Evolutionary conservation across 2,888 invertebrate species (phyloP).

Genomic region (Pollenia amentaria): DNA sequence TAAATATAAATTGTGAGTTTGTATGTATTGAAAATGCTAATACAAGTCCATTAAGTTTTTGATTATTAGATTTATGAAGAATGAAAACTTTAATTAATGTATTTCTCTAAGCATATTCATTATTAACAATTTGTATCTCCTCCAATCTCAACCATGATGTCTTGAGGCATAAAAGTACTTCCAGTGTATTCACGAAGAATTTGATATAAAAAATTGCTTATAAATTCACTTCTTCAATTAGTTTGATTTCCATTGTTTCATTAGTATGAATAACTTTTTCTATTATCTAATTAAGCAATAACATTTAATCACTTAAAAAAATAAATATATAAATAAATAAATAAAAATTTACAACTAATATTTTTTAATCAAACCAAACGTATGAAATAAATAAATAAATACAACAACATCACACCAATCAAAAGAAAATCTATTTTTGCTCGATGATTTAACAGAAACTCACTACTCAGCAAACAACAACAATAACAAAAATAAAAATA

Average conservation of each 20-base stretch:
- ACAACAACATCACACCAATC: constrained; percentile 34
- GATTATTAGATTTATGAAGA: too few relatives aligned
- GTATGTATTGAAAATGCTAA: too few relatives aligned
- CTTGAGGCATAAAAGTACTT: too few relatives aligned
- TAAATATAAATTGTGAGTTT: too few relatives aligned
- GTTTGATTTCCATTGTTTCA: constrained; percentile 19
- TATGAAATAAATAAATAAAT: constrained; percentile 16
- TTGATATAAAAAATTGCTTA: background rate
- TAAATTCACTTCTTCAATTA: background rate
- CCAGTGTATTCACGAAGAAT: background rate
- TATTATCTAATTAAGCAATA: constrained; percentile 21
- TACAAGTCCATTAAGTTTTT: too few relatives aligned
- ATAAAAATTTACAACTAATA: constrained; percentile 43
- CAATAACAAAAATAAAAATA: background rate
- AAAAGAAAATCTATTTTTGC: constrained; percentile 67
- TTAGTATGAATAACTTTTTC: constrained; percentile 6
- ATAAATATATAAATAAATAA: background rate
- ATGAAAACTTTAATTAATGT: too few relatives aligned
- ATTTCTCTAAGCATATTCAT: too few relatives aligned
- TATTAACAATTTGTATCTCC: too few relatives aligned
- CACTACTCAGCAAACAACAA: constrained; percentile 8
- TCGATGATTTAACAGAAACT: constrained; percentile 60
- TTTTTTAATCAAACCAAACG: constrained; percentile 59
- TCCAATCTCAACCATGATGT: too few relatives aligned
- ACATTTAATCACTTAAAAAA: constrained; percentile 2